Evolutionary conservation across 2,113 vertebrate genomes (phyloP), one percentile per base, ranked within the genome.

Genomic region (Corythaeola cristata): DNA sequence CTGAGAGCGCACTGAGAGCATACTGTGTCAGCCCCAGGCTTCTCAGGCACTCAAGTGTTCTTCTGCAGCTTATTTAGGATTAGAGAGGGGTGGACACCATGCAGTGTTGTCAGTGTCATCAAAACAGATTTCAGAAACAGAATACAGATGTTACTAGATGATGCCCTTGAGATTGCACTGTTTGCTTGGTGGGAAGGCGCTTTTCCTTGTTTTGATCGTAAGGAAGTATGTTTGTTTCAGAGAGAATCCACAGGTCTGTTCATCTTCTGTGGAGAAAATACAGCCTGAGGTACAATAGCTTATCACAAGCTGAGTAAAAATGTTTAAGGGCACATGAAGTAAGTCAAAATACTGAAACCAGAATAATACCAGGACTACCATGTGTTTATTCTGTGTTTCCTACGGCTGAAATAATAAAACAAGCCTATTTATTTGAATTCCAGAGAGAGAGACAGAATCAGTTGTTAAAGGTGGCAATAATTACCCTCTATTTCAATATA

Each of bases 401-500:
- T 78, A 52, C 71, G 21, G 56, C 73, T 93, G 16, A 15, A 66
- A 68, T 64, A 94, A 90, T 80, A 90, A 93, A 80, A 68, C 5
- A 47, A 64, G 26, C 45, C 35, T 55, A 45, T 35, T 82, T 37
- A 71, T 83, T 84, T 87, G 59, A 96, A 83, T 63, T 73, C 32
- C 71, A 62, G 50, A 56, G 17, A 85, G 45, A 80, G 19, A 93
- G 60, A 55, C 91, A 84, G 64, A 96, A 90, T 28, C 86, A 89
- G 69, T 93, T 85, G 68, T 59, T 95, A 85, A 90, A 76, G 9
- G 59, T n/a, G 66, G 13, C 26, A 85, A 37, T 78, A 84, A 87
- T 74, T 72, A 14, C 18, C 20, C 8, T 82, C 15, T 90, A 93
- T 93, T 90, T 93, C 94, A 96, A 90, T 84, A 74, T 32, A 85